These are phyloP conservation scores for Malurus elegans DNA, from an alignment of 2,113 vertebrate genomes.

Conservation along the genomic window DNA sequence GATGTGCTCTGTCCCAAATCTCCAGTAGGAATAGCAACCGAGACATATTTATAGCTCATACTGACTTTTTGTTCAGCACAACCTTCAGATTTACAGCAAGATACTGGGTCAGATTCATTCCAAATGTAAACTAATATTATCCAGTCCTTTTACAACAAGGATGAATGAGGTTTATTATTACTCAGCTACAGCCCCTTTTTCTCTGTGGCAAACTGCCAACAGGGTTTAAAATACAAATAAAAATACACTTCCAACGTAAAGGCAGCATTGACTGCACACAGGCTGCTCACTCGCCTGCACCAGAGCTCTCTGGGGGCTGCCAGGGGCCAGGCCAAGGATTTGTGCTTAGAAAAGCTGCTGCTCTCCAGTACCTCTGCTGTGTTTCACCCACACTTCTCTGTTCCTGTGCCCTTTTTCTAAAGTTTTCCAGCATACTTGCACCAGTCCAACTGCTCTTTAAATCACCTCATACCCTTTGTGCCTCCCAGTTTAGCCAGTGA, in stretches of 20 bases:
- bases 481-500: neutral
- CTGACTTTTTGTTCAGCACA: constrained; percentile 19
- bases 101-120: neutral
- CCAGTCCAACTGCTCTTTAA: neutral
- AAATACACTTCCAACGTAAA: neutral
- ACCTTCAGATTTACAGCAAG: neutral
- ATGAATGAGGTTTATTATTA: constrained; percentile 45
- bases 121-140: neutral
- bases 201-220: neutral
- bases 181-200: neutral
- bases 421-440: neutral
- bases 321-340: neutral
- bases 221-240: neutral
- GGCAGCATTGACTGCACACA: neutral
- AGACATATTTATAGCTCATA: constrained; percentile 41
- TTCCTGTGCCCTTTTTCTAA: neutral
- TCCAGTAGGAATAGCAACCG: neutral
- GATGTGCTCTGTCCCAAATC: constrained; percentile 5
- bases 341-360: neutral
- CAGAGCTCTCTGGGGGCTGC: neutral
- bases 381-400: neutral
- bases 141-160: neutral
- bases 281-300: neutral
- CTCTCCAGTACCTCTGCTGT: neutral
- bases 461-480: neutral